A percentile compares a stretch with the other conserved stretches of the same genome.
These are phyloP conservation scores for Tetheella fluctuosa DNA, from an alignment of 2,888 invertebrate genomes.

Conservation along the genomic window DNA sequence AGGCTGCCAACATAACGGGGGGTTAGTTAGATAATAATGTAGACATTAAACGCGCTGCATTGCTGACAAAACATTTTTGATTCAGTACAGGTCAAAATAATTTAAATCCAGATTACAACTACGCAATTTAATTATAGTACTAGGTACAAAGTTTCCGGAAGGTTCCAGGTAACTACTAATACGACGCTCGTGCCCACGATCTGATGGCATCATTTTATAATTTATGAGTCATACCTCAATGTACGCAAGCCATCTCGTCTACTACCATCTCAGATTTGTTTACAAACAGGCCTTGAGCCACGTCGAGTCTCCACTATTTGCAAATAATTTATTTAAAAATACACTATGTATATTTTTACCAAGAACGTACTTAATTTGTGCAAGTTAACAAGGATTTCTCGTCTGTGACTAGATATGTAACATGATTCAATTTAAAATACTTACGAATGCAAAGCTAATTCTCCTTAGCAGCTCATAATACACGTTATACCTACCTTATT, in stretches of 20 bases:
- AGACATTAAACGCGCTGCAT: conserved; percentile 38
- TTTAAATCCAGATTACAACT: conserved; percentile 30
- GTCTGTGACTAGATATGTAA: neutral
- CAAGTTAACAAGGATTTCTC: neutral
- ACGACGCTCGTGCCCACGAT: conserved; percentile 42
- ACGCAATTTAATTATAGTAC: conserved; percentile 37
- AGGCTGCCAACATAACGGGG: conserved; percentile 49
- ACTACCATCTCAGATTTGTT: conserved; percentile 55
- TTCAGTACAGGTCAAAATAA: conserved; percentile 23
- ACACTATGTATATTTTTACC: no score
- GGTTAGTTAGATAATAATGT: conserved; percentile 45
- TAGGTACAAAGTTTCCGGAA: neutral
- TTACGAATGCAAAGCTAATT: conserved; percentile 29
- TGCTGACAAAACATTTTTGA: conserved; percentile 28
- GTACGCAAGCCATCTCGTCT: conserved; percentile 34
- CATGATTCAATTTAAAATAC: conserved; percentile 14
- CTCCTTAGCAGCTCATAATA: conserved; percentile 25
- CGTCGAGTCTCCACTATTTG: conserved; percentile 15
- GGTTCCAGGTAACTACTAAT: conserved; percentile 25
- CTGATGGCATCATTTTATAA: conserved; percentile 64
- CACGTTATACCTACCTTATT: conserved; percentile 28
- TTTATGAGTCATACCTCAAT: conserved; percentile 51
- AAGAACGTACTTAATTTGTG: neutral
- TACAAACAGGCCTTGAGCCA: conserved; percentile 53
- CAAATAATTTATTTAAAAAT: no score